Percentiles rank a stretch among this genome's conserved stretches.
Conservation (phyloP, 2,888 invertebrate species). For the Acheta domesticus region DNA sequence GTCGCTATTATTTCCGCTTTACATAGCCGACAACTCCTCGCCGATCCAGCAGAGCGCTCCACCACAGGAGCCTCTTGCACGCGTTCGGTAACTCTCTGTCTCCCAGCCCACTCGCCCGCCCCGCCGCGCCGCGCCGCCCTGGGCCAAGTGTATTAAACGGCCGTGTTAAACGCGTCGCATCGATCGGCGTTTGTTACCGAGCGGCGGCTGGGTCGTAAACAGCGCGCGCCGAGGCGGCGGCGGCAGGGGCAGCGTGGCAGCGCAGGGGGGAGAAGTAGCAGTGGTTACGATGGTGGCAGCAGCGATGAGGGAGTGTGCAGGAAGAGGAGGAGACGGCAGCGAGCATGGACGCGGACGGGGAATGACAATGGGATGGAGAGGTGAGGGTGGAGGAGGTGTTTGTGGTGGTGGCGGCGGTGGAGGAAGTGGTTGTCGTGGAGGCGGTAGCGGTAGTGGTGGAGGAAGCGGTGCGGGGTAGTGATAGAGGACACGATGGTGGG, state of each 20-base stretch:
- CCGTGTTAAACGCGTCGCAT: neutral
- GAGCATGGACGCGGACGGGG: neutral
- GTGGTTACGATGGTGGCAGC: neutral
- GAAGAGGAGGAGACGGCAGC: too few species aligned
- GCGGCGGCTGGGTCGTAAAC: neutral
- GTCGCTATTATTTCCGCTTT: too few species aligned
- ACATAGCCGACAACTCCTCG: too few species aligned
- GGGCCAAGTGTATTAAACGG: slow-evolving; percentile 18
- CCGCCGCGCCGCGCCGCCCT: neutral
- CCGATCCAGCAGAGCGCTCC: too few species aligned
- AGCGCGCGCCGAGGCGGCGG: neutral
- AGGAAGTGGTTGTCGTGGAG: too few species aligned
- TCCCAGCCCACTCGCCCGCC: too few species aligned
- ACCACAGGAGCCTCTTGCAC: too few species aligned
- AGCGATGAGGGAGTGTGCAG: too few species aligned
- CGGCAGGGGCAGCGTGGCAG: neutral
- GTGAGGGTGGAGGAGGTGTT: neutral
- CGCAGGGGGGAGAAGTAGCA: neutral
- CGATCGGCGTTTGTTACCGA: slow-evolving; percentile 5
- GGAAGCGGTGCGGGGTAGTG: too few species aligned
- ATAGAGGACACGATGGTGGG: neutral
- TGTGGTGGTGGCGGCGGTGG: neutral
- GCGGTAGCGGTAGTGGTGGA: too few species aligned
- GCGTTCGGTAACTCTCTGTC: too few species aligned
- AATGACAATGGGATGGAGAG: neutral